Base-by-base conservation (phyloP, 2,113 vertebrate genomes). In the Fulica atra region DNA sequence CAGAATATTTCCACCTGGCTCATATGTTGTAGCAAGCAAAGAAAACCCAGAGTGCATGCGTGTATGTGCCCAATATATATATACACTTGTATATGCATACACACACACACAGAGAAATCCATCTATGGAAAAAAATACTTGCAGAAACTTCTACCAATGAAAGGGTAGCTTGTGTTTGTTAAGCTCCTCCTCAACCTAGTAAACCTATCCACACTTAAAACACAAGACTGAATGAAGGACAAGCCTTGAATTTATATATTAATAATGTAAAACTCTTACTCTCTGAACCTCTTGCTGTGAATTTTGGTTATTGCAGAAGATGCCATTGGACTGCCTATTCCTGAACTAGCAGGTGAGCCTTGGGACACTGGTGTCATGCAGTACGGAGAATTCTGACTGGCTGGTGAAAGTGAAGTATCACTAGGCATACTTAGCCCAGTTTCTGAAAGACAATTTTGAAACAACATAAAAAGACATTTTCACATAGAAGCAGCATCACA, bases 321-420 rank as follows among this genome's bases (percentile, higher is more conserved):
- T 35, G 99, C 99, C 99, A 99, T 99, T 26, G 99, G 99, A 94
- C 99, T 99, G 50, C 99, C 99, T 60, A 99, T 99, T 64, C 99
- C 99, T 10, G 99, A 99, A 96, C 99, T 99, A 63, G 98, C 99
- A 21, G 99, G 99, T 50, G 99, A 99, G 13, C 99, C 99, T 97
- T 99, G 99, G 7, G 99, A 99, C 66, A 99, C 99, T 0, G 99
- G 99, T 4, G 99, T 99, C 98, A 99, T 99, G 97, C 99, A 99
- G 84, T 99, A 99, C 0, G 99, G 99, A 89, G 99, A 99, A 93
- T 99, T 99, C 97, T 99, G 99, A 98, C 99, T 99, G 96, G 99
- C 99, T 74, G 99, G 99, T 16, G 99, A 99, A 46, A 99, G 98
- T 1, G 99, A 99, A 19, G 99, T 97, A 69, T 99, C 99, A 96